Percentiles rank a stretch among this genome's conserved stretches.
These are phyloP conservation scores for Pangasius djambal DNA, from an alignment of 2,797 vertebrate species.

Conservation along the genomic window DNA sequence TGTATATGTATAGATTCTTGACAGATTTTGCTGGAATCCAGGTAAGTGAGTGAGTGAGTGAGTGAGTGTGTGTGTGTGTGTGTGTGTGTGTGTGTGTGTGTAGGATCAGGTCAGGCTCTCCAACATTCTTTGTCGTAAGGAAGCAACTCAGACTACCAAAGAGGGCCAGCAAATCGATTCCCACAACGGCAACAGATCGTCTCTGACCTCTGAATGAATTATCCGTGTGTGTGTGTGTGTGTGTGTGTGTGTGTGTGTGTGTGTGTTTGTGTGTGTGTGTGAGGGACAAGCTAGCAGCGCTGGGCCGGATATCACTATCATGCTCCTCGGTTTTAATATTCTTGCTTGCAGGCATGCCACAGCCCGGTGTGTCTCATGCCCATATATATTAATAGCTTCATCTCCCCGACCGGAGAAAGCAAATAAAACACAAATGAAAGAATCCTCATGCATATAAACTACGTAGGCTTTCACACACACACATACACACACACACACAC, in stretches of 20 bases:
- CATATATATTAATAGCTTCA: conserved; percentile 65
- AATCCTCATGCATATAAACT: conserved; percentile 61
- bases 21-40: background rate
- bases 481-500: conserved; percentile 37
- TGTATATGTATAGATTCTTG: background rate
- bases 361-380: conserved; percentile 49
- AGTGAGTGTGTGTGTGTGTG: background rate
- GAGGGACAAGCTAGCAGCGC: conserved; percentile 5
- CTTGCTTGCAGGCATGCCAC: conserved; percentile 62
- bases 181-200: conserved; percentile 53
- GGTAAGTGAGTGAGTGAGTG: background rate
- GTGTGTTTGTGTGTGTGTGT: conserved; percentile 18
- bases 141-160: conserved; percentile 30
- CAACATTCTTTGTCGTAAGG: background rate
- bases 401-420: conserved; percentile 51
- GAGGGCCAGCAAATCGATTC: conserved; percentile 50
- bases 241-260: conserved; percentile 22
- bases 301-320: conserved; percentile 52
- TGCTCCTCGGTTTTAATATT: conserved; percentile 60
- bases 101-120: background rate
- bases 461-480: conserved; percentile 25
- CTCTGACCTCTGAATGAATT: conserved; percentile 50
- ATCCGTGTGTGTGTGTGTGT: conserved; percentile 26
- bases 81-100: conserved; percentile 7
- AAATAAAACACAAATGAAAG: conserved; percentile 63